Percentiles rank a stretch among this genome's conserved stretches.
phyloP scores from a whole-genome alignment of 1,140 invertebrate genomes.

The Cydia strobilella region DNA sequence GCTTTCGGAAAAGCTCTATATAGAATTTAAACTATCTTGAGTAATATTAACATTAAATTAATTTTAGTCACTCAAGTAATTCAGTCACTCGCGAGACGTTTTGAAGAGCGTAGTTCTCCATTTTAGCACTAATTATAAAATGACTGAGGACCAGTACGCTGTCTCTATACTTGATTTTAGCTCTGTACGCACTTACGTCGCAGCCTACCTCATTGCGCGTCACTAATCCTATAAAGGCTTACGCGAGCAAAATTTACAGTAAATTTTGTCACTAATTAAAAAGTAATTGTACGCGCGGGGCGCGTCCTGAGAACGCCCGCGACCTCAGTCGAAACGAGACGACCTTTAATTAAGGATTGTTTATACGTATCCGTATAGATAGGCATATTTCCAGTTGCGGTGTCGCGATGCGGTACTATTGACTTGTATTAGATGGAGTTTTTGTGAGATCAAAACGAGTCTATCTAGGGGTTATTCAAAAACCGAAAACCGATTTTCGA shows the following conservation, averaged over 20 bases:
- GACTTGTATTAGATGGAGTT: not conserved
- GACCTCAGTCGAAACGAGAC: slow-evolving; percentile 52
- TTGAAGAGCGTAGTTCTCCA: too few relatives aligned
- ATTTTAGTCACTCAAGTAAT: too few relatives aligned
- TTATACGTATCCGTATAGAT: slow-evolving; percentile 21
- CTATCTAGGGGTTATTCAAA: too few relatives aligned
- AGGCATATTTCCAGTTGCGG: slow-evolving; percentile 17
- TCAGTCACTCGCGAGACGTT: too few relatives aligned
- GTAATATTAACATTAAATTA: too few relatives aligned
- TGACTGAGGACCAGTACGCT: too few relatives aligned
- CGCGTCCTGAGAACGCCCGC: slow-evolving; percentile 25
- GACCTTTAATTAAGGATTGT: slow-evolving; percentile 59
- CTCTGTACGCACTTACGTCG: not conserved
- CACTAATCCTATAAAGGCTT: slow-evolving; percentile 28
- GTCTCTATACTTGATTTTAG: too few relatives aligned
- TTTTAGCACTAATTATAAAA: too few relatives aligned
- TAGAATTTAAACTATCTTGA: too few relatives aligned
- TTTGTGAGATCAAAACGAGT: not conserved
- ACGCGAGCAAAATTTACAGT: slow-evolving; percentile 35
- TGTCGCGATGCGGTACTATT: slow-evolving; percentile 1
- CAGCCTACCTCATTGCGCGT: slow-evolving; percentile 15
- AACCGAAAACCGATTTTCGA: too few relatives aligned
- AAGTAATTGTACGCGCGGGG: slow-evolving; percentile 45
- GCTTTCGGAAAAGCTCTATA: too few relatives aligned
- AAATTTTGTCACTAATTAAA: slow-evolving; percentile 54